A percentile compares a stretch with the other conserved stretches of the same genome.
phyloP scores from a whole-genome alignment of 1,140 invertebrate genomes.

The Macrocentrus cingulum region DNA sequence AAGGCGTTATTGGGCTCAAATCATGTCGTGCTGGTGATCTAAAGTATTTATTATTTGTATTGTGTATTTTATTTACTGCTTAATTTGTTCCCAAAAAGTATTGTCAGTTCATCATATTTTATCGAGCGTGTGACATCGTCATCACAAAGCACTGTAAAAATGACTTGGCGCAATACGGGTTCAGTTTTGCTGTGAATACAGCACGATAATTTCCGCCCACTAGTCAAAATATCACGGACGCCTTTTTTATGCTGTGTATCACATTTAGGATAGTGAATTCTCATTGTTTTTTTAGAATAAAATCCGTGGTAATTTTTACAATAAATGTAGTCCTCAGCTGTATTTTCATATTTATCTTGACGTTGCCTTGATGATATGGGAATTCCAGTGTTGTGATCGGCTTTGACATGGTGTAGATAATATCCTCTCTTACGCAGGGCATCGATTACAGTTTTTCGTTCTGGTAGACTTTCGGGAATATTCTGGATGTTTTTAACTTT shows the following conservation, averaged over 20 bases:
- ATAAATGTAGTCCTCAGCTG: constrained; percentile 13
- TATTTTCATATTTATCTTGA: constrained; percentile 8
- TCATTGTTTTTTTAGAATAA: constrained; percentile 6
- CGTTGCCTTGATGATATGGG: constrained; percentile 23
- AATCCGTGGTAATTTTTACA: constrained; percentile 18
- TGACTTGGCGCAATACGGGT: constrained; percentile 19
- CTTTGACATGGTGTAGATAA: constrained; percentile 20
- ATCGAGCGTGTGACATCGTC: constrained; percentile 26
- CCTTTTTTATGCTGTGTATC: background rate
- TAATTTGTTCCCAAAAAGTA: constrained; percentile 33
- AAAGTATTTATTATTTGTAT: too few relatives aligned
- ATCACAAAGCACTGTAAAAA: constrained; percentile 28
- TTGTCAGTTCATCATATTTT: constrained; percentile 31
- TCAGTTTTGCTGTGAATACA: constrained; percentile 22
- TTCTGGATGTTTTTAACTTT: constrained; percentile 13
- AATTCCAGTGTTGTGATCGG: constrained; percentile 18
- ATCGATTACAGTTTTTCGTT: constrained; percentile 19
- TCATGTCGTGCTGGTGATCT: constrained; percentile 29
- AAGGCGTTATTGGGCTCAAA: constrained; percentile 26
- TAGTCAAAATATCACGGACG: too few relatives aligned
- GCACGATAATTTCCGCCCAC: constrained; percentile 14
- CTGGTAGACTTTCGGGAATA: background rate
- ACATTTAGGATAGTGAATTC: constrained; percentile 3
- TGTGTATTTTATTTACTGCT: constrained; percentile 33
- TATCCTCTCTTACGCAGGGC: constrained; percentile 21